Base-by-base conservation (phyloP, 2,888 invertebrate species). In the Germaria angustata region DNA sequence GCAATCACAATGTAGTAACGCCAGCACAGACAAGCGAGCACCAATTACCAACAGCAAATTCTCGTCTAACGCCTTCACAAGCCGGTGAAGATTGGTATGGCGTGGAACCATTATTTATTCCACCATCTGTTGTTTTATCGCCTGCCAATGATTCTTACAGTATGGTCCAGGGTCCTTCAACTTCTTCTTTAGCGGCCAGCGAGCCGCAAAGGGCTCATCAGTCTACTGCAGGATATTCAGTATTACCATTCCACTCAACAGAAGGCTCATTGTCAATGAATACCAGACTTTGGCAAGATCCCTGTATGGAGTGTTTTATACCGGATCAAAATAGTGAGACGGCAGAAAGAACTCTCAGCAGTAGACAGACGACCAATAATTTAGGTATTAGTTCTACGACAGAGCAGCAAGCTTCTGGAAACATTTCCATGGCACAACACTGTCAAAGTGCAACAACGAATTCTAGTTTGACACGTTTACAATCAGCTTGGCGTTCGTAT, bases 131-230 rank as follows among this genome's bases (percentile, higher is more conserved):
- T 22, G 75, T 65, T 17, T 22, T 79, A n/a, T 75, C 82, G 7
- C 69, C 75, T 2, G 32, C 41, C 15, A 46, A 24, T 51, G 72
- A 80, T 32, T 20, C 79, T 5, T 73, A 66, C 24, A 61, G 24
- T 36, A 7, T 73, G 17, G 22, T 51, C 4, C 79, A 49, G 11
- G 59, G 59, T 11, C 66, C 66, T 13, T 36, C 72, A 15, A 51
- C 79, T 13, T 63, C 65, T 3, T 22, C 49, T 22, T 28, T 69
- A 34, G 17, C 66, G 11, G 17, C n/a, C 9, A 76, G 11, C 15
- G 79, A 73, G 36, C 82, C 82, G 1, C 82, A 79, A 66, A 66
- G 75, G 32, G 82, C 82, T 20, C 82, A 82, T 34, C 82, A 79
- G 53, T 79, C 82, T 5, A 79, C 79, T 13, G 46, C 75, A 5